Evolutionary conservation across 2,888 invertebrate species (phyloP).

Genomic region (Protula sp.): DNA sequence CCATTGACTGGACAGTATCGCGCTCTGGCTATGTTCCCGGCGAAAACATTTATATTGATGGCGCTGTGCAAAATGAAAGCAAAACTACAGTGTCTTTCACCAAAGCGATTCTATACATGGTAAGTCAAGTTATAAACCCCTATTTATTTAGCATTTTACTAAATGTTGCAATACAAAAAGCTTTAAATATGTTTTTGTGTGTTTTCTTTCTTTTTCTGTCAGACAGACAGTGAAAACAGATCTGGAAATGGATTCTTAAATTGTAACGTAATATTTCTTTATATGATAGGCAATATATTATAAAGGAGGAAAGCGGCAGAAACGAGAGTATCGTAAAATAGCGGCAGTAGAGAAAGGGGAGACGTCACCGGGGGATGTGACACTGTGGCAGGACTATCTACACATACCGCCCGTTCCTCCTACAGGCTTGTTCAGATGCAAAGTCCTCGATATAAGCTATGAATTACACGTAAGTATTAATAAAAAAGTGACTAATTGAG

Average conservation of each 20-base stretch:
- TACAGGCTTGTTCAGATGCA: slow-evolving; percentile 23
- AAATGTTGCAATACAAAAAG: too few species aligned
- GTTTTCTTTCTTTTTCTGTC: too few species aligned
- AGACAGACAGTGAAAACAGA: too few species aligned
- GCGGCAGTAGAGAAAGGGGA: slow-evolving; percentile 22
- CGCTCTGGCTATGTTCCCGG: slow-evolving; percentile 44
- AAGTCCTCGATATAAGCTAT: slow-evolving; percentile 25
- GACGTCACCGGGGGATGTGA: slow-evolving; percentile 23
- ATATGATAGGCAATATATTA: slow-evolving; percentile 26
- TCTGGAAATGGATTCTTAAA: too few species aligned
- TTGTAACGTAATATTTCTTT: too few species aligned
- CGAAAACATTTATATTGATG: slow-evolving; percentile 42
- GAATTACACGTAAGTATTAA: slow-evolving; percentile 22
- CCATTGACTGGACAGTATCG: slow-evolving; percentile 32
- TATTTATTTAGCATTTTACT: too few species aligned
- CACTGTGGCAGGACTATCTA: slow-evolving; percentile 25
- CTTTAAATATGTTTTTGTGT: too few species aligned
- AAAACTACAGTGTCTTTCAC: slow-evolving; percentile 44
- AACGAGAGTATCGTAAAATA: slow-evolving; percentile 17
- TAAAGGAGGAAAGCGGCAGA: slow-evolving; percentile 21
- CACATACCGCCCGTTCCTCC: slow-evolving; percentile 27
- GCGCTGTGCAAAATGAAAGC: slow-evolving; percentile 53
- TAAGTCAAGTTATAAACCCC: too few species aligned
- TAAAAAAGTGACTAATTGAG: not conserved
- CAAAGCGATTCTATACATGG: slow-evolving; percentile 23